phyloP scores from a whole-genome alignment of 2,888 invertebrate genomes.

The Thysanoteuthis rhombus region DNA sequence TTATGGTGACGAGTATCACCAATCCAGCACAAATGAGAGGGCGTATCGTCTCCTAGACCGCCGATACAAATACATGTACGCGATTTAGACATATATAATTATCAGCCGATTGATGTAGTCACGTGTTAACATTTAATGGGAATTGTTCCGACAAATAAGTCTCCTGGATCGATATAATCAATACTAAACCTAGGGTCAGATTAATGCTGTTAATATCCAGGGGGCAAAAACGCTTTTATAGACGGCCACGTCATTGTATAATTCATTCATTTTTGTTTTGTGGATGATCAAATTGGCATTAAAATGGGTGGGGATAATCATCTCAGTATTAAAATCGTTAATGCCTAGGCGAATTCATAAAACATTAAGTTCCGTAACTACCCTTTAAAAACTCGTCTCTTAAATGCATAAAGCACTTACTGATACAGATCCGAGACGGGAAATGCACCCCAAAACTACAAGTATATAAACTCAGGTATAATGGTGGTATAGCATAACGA shows the following conservation, averaged over 20 bases:
- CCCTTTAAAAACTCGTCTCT: too few relatives aligned
- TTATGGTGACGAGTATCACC: too few relatives aligned
- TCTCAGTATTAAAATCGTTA: neutral
- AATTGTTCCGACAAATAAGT: neutral
- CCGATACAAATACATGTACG: too few relatives aligned
- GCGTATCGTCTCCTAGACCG: too few relatives aligned
- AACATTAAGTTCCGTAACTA: neutral
- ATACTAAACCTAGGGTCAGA: neutral
- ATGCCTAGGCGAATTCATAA: neutral
- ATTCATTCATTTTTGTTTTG: neutral
- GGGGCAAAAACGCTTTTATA: neutral
- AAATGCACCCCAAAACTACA: too few relatives aligned
- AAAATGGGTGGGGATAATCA: neutral
- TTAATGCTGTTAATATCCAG: neutral
- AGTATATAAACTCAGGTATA: too few relatives aligned
- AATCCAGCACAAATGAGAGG: too few relatives aligned
- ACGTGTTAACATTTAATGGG: neutral
- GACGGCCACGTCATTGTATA: neutral
- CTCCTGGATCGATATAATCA: neutral
- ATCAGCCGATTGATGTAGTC: neutral
- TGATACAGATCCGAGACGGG: too few relatives aligned
- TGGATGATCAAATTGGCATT: neutral
- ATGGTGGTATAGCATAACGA: too few relatives aligned
- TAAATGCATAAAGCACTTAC: too few relatives aligned
- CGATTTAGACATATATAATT: too few relatives aligned